A percentile compares a stretch with the other conserved stretches of the same genome.
Conservation (phyloP, 2,797 vertebrate genomes). For the Eurystomus glaucurus region DNA sequence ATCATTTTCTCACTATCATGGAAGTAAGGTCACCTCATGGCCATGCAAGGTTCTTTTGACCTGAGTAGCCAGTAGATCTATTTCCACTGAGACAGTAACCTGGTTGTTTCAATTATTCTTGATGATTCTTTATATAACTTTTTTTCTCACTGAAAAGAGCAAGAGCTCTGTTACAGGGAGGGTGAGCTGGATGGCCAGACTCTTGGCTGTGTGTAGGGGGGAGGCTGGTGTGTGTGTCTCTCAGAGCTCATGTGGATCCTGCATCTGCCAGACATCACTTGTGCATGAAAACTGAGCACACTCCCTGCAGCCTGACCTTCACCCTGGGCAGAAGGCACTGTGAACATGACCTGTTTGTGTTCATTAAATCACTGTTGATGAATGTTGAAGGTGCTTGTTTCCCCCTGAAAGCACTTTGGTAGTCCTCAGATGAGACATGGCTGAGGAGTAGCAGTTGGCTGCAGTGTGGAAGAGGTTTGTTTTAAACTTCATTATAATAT, state of each 20-base stretch:
- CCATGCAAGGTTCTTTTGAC: neutral
- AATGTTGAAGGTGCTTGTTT: rapidly evolving
- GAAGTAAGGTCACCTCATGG: neutral
- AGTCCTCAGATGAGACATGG: neutral
- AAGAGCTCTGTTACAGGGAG: neutral
- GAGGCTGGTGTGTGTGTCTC: neutral
- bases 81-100: neutral
- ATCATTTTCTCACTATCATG: neutral
- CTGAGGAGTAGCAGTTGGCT: neutral
- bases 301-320: neutral
- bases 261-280: neutral
- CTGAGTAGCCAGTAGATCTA: neutral
- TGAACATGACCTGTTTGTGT: rapidly evolving
- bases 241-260: neutral
- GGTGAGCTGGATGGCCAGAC: neutral
- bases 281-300: rapidly evolving
- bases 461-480: neutral
- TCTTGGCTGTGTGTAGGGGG: neutral
- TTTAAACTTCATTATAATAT: neutral
- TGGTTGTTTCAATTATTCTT: neutral
- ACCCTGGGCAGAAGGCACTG: neutral
- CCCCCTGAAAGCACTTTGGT: neutral
- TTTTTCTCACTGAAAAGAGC: neutral
- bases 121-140: neutral
- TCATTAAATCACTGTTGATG: neutral